phyloP scores from a whole-genome alignment of 2,113 vertebrate genomes.

The Pluvianellus socialis region DNA sequence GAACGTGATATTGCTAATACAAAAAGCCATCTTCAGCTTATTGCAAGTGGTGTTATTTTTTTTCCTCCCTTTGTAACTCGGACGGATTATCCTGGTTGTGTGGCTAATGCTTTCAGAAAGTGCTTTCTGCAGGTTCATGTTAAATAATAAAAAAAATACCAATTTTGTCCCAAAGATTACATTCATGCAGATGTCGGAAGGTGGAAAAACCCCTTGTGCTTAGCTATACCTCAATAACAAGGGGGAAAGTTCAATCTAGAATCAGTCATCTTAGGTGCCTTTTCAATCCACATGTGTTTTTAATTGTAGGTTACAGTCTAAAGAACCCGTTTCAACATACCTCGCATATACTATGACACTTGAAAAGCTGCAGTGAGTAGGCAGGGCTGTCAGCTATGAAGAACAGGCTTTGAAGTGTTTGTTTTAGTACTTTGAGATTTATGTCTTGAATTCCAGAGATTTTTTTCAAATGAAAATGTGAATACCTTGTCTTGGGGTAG shows the following conservation, averaged over 20 bases:
- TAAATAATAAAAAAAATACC: not conserved
- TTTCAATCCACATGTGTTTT: not conserved
- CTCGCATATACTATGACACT: not conserved
- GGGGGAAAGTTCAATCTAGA: not conserved
- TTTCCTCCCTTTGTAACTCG: not conserved
- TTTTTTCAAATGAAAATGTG: not conserved
- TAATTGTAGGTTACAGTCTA: slow-evolving; percentile 17
- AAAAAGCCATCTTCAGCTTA: not conserved
- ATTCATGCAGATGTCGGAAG: not conserved
- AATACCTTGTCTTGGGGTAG: not conserved
- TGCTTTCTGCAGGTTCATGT: not conserved
- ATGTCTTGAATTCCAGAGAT: slow-evolving; percentile 20
- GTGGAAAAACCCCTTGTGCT: not conserved
- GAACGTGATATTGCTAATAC: not conserved
- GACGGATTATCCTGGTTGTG: not conserved
- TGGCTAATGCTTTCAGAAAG: not conserved
- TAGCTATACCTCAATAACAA: not conserved
- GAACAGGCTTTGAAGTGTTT: slow-evolving; percentile 35
- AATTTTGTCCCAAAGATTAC: not conserved
- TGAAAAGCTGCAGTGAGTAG: slow-evolving; percentile 35
- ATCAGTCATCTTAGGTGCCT: not conserved
- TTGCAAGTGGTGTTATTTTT: not conserved
- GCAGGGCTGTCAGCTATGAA: slow-evolving; percentile 3
- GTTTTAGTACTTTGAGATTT: slow-evolving; percentile 35
- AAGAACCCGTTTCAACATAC: slow-evolving; percentile 37